Evolutionary conservation across 2,797 vertebrate genomes (phyloP).

Genomic region (Rhinichthys osculus): DNA sequence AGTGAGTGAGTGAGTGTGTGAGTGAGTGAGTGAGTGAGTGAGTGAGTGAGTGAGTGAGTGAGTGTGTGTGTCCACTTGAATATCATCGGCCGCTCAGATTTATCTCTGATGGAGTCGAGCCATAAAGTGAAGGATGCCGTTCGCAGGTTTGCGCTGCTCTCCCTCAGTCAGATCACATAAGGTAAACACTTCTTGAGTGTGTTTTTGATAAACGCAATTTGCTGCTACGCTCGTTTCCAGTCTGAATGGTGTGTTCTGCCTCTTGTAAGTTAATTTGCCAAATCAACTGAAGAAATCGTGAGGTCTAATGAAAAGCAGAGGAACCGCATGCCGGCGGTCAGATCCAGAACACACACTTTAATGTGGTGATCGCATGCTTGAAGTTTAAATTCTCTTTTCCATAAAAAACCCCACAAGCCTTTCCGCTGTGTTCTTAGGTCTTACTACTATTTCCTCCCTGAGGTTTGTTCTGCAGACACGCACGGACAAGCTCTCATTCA

Average conservation of each 20-base stretch:
- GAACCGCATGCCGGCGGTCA: slow-evolving; percentile 76
- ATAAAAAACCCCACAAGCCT: slow-evolving; percentile 74
- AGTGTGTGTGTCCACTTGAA: slow-evolving; percentile 4
- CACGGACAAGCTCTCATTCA: slow-evolving; percentile 22
- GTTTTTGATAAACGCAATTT: slow-evolving; percentile 83
- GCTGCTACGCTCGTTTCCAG: slow-evolving; percentile 79
- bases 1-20: too few species aligned
- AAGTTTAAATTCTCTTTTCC: slow-evolving; percentile 77
- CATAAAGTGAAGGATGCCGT: neutral
- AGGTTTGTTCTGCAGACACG: slow-evolving; percentile 60
- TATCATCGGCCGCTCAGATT: neutral
- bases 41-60: too few species aligned
- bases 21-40: too few species aligned
- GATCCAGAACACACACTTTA: slow-evolving; percentile 77
- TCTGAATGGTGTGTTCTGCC: slow-evolving; percentile 79
- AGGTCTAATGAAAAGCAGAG: slow-evolving; percentile 81
- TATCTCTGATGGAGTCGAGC: neutral
- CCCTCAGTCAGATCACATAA: slow-evolving; percentile 73
- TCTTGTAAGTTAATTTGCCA: slow-evolving; percentile 85
- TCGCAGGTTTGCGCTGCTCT: slow-evolving; percentile 13
- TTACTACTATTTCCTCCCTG: slow-evolving; percentile 74
- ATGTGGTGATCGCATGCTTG: slow-evolving; percentile 82
- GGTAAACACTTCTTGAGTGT: slow-evolving; percentile 78
- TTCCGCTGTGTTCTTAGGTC: slow-evolving; percentile 72
- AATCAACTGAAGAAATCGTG: slow-evolving; percentile 80